A percentile compares a stretch with the other conserved stretches of the same genome.
Conservation (phyloP, 2,113 vertebrate genomes). For the Grantiella picta region DNA sequence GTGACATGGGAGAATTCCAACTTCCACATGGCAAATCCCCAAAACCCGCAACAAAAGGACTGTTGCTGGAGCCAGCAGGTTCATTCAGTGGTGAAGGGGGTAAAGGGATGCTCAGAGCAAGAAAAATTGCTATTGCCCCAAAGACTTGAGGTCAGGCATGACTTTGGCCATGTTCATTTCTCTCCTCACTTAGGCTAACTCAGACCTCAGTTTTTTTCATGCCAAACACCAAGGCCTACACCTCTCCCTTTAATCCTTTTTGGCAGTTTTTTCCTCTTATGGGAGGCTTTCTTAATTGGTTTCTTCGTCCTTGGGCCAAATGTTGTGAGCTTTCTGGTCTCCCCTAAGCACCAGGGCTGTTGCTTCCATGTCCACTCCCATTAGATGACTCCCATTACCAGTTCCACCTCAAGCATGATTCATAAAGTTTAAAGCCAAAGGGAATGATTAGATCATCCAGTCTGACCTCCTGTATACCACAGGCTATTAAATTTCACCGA, state of each 20-base stretch:
- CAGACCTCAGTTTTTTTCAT: not conserved
- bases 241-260: conserved; percentile 49
- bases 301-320: conserved; percentile 28
- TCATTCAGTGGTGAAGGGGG: not conserved
- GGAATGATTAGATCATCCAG: conserved; percentile 37
- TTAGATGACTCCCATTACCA: conserved; percentile 48
- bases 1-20: not conserved
- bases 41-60: accelerated
- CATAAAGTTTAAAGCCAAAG: conserved; percentile 52
- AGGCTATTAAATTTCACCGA: conserved; percentile 28
- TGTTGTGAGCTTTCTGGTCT: conserved; percentile 19
- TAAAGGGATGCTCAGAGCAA: not conserved
- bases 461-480: conserved; percentile 32
- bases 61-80: accelerated
- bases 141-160: not conserved
- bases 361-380: conserved; percentile 52
- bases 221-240: conserved; percentile 22
- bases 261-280: conserved; percentile 15
- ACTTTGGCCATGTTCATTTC: not conserved
- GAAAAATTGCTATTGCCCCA: not conserved
- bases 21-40: not conserved
- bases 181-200: not conserved
- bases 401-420: conserved; percentile 60
- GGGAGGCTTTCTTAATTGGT: conserved; percentile 12
- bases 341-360: conserved; percentile 39